Base-by-base conservation (phyloP, 2,113 vertebrate genomes). In the Hiodon tergisus region DNA sequence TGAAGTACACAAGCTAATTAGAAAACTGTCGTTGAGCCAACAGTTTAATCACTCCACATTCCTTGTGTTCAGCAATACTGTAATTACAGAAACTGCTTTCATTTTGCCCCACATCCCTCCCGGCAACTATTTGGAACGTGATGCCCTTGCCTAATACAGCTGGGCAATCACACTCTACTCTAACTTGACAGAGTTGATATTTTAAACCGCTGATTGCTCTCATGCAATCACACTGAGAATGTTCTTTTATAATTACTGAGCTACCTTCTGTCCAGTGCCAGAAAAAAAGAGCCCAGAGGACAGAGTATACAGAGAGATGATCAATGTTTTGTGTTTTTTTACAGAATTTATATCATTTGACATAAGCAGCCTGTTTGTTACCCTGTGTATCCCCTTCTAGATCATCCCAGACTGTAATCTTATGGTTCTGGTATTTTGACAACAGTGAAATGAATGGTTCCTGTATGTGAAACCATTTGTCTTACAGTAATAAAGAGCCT, bases 1-100 rank as follows among this genome's bases (percentile, higher is more conserved):
- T 65, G 62, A 74, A 17, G 61, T 58, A 8, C 16, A 66, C 31
- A 53, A 11, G 63, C 65, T 75, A 54, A 59, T 75, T 67, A 67
- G 14, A 13, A 50, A 47, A 53, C 53, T 57, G 13, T 58, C 63
- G 13, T 46, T 6, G 4, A 59, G 54, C 54, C 73, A 16, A 54
- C 16, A 16, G 17, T 11, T 46, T 67, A 67, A 74, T 74, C 65
- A 67, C 63, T 2, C 53, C 54, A 3, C 73, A 67, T 74, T 67
- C 73, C 63, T 4, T 13, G 3, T 4, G 53, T n/a, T 58, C 53
- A 17, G 65, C 65, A 11, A 57, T 53, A 10, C 65, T 10, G 66
- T 57, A 53, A 60, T 69, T 47, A 57, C 47, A 69, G 67, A 69
- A 51, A 69, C n/a, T 10, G 67, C 50, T 54, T 10, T n/a, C 50